A percentile compares a stretch with the other conserved stretches of the same genome.
These are phyloP conservation scores for Tychaedon coryphoeus DNA, from an alignment of 2,113 vertebrate species.

Conservation along the genomic window DNA sequence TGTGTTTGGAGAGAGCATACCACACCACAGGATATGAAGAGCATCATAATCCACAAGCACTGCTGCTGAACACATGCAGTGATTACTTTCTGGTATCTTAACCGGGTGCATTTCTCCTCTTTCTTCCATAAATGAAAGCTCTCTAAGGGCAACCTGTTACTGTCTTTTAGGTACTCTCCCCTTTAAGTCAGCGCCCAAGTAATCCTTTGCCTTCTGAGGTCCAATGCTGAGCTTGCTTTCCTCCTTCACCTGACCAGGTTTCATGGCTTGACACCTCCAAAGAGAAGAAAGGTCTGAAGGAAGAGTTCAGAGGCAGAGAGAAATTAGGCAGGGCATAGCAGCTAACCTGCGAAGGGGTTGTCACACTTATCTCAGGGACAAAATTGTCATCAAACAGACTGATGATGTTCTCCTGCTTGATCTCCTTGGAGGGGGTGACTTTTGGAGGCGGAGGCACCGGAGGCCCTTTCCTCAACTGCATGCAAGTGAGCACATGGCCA, in stretches of 20 bases:
- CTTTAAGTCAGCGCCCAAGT: not conserved
- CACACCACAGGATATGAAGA: not conserved
- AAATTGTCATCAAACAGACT: slow-evolving; percentile 94
- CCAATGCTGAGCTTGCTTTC: not conserved
- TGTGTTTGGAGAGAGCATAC: not conserved
- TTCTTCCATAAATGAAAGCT: not conserved
- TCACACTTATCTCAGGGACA: slow-evolving; percentile 92
- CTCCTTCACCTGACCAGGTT: slow-evolving; percentile 57
- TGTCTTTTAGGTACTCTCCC: not conserved
- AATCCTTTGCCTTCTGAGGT: not conserved
- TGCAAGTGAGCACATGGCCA: slow-evolving; percentile 67
- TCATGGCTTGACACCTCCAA: slow-evolving; percentile 55
- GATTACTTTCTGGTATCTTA: not conserved
- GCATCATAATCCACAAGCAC: not conserved
- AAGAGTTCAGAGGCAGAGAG: slow-evolving; percentile 19
- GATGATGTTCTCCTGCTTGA: slow-evolving; percentile 97
- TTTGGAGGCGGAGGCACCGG: slow-evolving; percentile 96
- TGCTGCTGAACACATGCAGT: not conserved
- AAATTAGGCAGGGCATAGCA: slow-evolving; percentile 44
- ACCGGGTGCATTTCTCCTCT: not conserved
- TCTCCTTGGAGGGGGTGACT: slow-evolving; percentile 93
- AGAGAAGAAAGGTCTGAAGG: not conserved
- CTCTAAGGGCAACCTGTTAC: not conserved
- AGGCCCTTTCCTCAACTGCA: slow-evolving; percentile 89
- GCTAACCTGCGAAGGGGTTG: slow-evolving; percentile 95